phyloP scores from a whole-genome alignment of 2,797 vertebrate species.

The Sebastes hubbsi region DNA sequence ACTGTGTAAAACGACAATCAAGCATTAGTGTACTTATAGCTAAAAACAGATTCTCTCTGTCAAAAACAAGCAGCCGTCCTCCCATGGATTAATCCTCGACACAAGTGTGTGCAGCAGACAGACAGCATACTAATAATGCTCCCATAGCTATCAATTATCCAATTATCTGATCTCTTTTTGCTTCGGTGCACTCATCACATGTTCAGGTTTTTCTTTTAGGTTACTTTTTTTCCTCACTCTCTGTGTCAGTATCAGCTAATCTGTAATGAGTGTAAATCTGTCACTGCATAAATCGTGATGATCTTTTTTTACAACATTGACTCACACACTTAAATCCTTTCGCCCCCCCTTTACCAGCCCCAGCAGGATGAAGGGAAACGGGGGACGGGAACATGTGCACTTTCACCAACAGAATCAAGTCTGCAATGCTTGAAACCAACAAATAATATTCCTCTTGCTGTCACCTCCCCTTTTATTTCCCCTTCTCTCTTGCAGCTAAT shows the following conservation, averaged over 20 bases:
- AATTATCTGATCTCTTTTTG: constrained; percentile 38
- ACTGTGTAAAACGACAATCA: constrained; percentile 78
- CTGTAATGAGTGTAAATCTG: constrained; percentile 67
- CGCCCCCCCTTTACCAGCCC: constrained; percentile 17
- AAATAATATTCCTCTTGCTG: constrained; percentile 23
- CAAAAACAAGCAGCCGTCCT: constrained; percentile 18
- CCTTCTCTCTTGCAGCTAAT: constrained; percentile 37
- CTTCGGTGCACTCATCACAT: background rate
- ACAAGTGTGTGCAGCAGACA: constrained; percentile 32
- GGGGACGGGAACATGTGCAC: background rate
- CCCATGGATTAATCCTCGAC: constrained; percentile 44
- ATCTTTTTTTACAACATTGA: constrained; percentile 55
- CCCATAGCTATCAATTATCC: constrained; percentile 43
- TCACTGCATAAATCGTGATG: constrained; percentile 53
- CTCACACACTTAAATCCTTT: constrained; percentile 52
- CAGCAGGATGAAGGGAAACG: constrained; percentile 18
- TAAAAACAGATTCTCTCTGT: constrained; percentile 58
- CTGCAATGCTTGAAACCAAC: constrained; percentile 7
- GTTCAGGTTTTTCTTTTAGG: constrained; percentile 42
- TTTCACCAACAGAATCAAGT: constrained; percentile 24
- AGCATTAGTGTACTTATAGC: constrained; percentile 67
- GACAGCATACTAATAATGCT: constrained; percentile 37
- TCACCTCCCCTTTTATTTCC: constrained; percentile 8
- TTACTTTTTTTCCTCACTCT: constrained; percentile 19
- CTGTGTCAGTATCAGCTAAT: constrained; percentile 57